Base-by-base conservation (phyloP, 2,113 vertebrate species). In the Dasypus novemcinctus region DNA sequence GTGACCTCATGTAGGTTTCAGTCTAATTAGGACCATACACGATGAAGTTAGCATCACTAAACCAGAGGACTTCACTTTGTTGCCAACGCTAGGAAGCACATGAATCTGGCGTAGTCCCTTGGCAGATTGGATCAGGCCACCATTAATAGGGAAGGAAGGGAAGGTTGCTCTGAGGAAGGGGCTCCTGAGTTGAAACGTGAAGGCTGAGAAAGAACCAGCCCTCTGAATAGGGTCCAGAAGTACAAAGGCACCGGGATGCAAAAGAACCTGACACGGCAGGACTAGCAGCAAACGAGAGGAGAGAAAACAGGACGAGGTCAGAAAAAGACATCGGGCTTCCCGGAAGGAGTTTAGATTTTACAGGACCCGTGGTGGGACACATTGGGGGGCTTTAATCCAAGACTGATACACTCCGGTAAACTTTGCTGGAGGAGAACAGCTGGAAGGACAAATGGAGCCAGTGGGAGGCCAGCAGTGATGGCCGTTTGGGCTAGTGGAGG, bases 101-200 rank as follows among this genome's bases (percentile, higher is more conserved):
- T 5, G 7, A 6, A 1, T n/a, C 27, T 10, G 0, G 1, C 31
- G 0, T 6, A 25, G 29, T 46, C 27, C 64, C 36, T 20, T 79
- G 69, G 38, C 14, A 25, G 74, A 6, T 2, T 5, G 33, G n/a
- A 5, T 29, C 21, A 64, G 61, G 79, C 27, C 57, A 17, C 2
- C 36, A 36, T 17, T 68, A 31, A 2, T 2, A 27, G 9, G 20
- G 75, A 90, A 46, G 21, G 41, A 38, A 29, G 57, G 46, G 25
- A 10, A 38, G 29, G 25, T 61, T 6, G 66, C 61, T 57, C 29
- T 46, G 54, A 54, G 21, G 13, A 46, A 3, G 23, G 33, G 86
- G 8, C 41, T 54, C 38, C 1, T 61, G 83, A 21, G 59, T 29
- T 38, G 59, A 80, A 23, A 12, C 38, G 59, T 29, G 21, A 23